phyloP scores from a whole-genome alignment of 2,113 vertebrate species.

The Dicerorhinus sumatrensis region DNA sequence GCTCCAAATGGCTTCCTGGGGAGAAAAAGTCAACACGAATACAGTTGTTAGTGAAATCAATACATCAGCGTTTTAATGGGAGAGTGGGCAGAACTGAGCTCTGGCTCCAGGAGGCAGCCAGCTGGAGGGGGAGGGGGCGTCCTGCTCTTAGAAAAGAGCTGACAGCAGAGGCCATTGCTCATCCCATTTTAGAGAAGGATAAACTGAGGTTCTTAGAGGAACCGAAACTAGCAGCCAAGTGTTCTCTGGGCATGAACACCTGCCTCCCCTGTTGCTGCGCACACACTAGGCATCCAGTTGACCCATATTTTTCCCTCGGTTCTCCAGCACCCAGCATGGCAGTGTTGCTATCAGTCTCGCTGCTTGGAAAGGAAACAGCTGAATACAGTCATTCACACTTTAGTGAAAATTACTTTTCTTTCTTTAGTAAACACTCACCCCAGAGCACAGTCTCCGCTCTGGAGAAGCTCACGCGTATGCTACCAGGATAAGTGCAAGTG shows the following conservation, averaged over 20 bases:
- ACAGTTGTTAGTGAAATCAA: slow-evolving; percentile 55
- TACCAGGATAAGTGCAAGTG: not conserved
- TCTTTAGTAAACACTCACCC: not conserved
- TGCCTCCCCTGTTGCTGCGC: not conserved
- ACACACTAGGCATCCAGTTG: not conserved
- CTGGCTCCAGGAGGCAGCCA: slow-evolving; percentile 11
- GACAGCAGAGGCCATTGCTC: not conserved
- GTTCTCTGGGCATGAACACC: too few relatives aligned
- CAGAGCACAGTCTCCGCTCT: not conserved
- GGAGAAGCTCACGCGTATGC: not conserved
- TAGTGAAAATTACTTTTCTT: slow-evolving; percentile 38
- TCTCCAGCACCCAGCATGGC: not conserved
- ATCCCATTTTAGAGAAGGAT: not conserved
- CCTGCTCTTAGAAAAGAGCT: not conserved
- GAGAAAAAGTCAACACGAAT: slow-evolving; percentile 53
- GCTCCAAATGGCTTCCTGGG: slow-evolving; percentile 43
- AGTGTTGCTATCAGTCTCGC: not conserved
- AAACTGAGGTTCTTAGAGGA: not conserved
- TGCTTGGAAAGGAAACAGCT: not conserved
- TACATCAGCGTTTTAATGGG: slow-evolving; percentile 49
- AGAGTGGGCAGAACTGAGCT: slow-evolving; percentile 4
- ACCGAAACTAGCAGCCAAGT: not conserved
- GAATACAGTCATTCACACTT: not conserved
- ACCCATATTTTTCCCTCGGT: fast-evolving
- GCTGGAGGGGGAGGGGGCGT: not conserved